These are phyloP conservation scores for Oreochromis niloticus DNA, from an alignment of 2,113 vertebrate genomes.

Conservation along the genomic window DNA sequence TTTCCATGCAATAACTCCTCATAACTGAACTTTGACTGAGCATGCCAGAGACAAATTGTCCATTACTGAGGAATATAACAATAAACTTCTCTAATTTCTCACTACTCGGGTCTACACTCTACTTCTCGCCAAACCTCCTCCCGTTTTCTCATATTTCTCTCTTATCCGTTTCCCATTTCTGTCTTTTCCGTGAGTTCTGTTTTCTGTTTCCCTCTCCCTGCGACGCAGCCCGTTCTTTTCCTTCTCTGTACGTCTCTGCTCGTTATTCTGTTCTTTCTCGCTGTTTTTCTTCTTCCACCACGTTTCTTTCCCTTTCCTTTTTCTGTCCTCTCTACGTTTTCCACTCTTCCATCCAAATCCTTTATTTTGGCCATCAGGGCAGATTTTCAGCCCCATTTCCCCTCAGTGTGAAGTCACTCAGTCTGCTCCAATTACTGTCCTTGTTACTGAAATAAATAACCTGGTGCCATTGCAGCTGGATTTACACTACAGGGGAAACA, in stretches of 20 bases:
- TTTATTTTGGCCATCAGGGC: conserved; percentile 67
- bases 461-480: conserved; percentile 50
- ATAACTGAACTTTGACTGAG: not conserved
- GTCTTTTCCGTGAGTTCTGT: not conserved
- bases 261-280: not conserved
- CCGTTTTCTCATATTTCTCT: not conserved
- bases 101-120: conserved; percentile 30
- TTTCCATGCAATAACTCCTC: conserved; percentile 6
- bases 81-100: conserved; percentile 49
- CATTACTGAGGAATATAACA: conserved; percentile 58
- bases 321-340: conserved; percentile 37
- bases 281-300: conserved; percentile 16
- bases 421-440: conserved; percentile 63
- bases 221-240: not conserved
- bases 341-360: conserved; percentile 62
- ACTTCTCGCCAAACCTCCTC: conserved; percentile 1
- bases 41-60: conserved; percentile 51
- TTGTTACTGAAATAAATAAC: conserved; percentile 66
- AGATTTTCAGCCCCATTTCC: conserved; percentile 70
- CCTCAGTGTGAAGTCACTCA: conserved; percentile 67
- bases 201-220: not conserved
- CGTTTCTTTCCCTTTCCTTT: conserved; percentile 10
- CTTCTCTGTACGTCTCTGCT: not conserved
- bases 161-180: not conserved
- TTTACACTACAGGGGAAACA: conserved; percentile 27